These are phyloP conservation scores for Odontesthes bonariensis DNA, from an alignment of 2,113 vertebrate genomes.

Conservation along the genomic window DNA sequence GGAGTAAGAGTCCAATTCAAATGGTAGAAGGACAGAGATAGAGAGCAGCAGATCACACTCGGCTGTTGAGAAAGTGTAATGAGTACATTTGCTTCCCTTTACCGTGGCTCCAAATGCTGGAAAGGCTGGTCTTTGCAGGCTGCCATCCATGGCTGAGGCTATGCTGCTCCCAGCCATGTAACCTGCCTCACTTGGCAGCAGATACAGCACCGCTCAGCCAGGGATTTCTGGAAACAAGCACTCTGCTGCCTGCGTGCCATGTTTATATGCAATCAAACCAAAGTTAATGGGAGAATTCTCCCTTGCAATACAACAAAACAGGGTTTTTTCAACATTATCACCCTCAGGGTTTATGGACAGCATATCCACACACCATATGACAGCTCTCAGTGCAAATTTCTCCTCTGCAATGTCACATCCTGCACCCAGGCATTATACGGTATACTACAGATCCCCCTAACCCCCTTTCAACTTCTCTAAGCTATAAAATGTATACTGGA, in stretches of 20 bases:
- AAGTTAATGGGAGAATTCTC: conserved; percentile 75
- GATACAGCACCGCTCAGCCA: conserved; percentile 44
- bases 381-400: conserved; percentile 48
- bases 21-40: conserved; percentile 25
- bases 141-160: conserved; percentile 56
- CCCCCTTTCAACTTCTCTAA: conserved; percentile 7
- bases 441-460: conserved; percentile 14
- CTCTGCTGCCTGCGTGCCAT: conserved; percentile 54
- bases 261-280: conserved; percentile 76
- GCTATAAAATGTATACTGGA: conserved; percentile 43
- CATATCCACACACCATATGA: conserved; percentile 63
- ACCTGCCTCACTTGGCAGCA: conserved; percentile 72
- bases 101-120: conserved; percentile 53
- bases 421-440: conserved; percentile 22
- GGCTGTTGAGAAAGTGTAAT: conserved; percentile 51
- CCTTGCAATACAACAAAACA: conserved; percentile 60
- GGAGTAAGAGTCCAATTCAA: conserved; percentile 29
- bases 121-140: conserved; percentile 51
- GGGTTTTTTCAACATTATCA: conserved; percentile 55
- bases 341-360: conserved; percentile 60
- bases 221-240: conserved; percentile 71
- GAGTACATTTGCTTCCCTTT: conserved; percentile 62
- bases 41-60: conserved; percentile 35
- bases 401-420: conserved; percentile 42
- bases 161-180: conserved; percentile 62